Percentiles rank a stretch among this genome's conserved stretches.
phyloP scores from a whole-genome alignment of 2,888 invertebrate genomes.

The Cephus spinipes region DNA sequence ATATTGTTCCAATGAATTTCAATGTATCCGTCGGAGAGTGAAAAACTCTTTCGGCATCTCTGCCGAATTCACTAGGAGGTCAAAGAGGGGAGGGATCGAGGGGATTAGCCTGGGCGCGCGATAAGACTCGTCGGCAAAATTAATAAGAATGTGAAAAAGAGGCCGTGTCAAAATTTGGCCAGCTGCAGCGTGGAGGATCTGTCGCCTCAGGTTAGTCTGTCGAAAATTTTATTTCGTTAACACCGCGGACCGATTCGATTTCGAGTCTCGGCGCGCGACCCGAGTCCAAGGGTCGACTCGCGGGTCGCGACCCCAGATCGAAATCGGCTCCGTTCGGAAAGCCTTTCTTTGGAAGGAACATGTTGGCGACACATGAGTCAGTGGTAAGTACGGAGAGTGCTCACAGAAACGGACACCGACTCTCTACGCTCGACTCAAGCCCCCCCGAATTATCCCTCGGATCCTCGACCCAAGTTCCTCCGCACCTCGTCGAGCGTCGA shows the following conservation, averaged over 20 bases:
- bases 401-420: slow-evolving; percentile 46
- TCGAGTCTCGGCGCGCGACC: neutral
- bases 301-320: slow-evolving; percentile 8
- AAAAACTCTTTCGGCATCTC: no score
- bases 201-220: slow-evolving; percentile 64
- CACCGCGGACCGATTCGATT: slow-evolving; percentile 41
- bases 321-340: slow-evolving; percentile 46
- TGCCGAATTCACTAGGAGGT: neutral
- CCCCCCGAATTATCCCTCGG: slow-evolving; percentile 33
- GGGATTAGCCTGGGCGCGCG: neutral
- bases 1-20: neutral
- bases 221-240: slow-evolving; percentile 55
- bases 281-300: neutral
- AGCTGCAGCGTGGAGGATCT: slow-evolving; percentile 61
- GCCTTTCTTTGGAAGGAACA: slow-evolving; percentile 59
- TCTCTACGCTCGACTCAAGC: slow-evolving; percentile 56
- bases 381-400: slow-evolving; percentile 65
- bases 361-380: slow-evolving; percentile 60
- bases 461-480: neutral
- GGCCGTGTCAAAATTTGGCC: neutral
- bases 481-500: neutral
- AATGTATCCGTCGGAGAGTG: neutral
- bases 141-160: neutral
- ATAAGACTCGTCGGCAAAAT: neutral
- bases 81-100: neutral